phyloP scores from a whole-genome alignment of 2,888 invertebrate genomes.

The Tryphoninae sp. region DNA sequence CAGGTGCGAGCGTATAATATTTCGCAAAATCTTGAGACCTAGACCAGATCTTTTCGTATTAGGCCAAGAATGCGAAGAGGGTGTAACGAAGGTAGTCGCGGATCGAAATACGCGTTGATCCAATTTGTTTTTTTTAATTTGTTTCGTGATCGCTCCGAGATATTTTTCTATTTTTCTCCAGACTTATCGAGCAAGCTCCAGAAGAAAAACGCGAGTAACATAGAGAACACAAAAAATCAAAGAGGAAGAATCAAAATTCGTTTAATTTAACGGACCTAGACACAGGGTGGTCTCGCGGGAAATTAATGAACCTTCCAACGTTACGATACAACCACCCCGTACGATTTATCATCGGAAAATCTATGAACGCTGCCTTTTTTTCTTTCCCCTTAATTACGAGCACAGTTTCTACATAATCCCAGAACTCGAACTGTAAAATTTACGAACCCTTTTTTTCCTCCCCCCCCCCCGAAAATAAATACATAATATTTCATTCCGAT shows the following conservation, averaged over 20 bases:
- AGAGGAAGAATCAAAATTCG: constrained; percentile 12
- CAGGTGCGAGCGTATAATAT: constrained; percentile 80
- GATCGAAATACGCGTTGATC: constrained; percentile 30
- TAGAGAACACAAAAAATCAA: constrained; percentile 21
- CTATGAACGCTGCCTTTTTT: constrained; percentile 26
- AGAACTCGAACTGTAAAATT: neutral
- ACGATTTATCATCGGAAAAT: constrained; percentile 40
- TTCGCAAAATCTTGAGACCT: constrained; percentile 65
- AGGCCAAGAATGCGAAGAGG: constrained; percentile 1
- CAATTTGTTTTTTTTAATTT: constrained; percentile 19
- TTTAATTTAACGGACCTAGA: constrained; percentile 35
- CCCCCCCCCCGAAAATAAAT: constrained; percentile 37
- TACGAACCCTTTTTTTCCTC: neutral
- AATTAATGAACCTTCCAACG: constrained; percentile 51
- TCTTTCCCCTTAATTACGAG: neutral
- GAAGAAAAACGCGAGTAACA: constrained; percentile 15
- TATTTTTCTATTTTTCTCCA: constrained; percentile 6
- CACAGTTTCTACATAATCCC: constrained; percentile 4
- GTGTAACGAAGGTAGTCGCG: constrained; percentile 61
- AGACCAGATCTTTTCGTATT: neutral
- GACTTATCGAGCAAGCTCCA: constrained; percentile 9
- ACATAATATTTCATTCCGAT: constrained; percentile 53
- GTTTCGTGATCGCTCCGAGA: neutral
- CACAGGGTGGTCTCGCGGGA: constrained; percentile 44
- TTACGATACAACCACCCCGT: constrained; percentile 20